phyloP scores from a whole-genome alignment of 1,140 invertebrate species.

The Zaprionus camerounensis region DNA sequence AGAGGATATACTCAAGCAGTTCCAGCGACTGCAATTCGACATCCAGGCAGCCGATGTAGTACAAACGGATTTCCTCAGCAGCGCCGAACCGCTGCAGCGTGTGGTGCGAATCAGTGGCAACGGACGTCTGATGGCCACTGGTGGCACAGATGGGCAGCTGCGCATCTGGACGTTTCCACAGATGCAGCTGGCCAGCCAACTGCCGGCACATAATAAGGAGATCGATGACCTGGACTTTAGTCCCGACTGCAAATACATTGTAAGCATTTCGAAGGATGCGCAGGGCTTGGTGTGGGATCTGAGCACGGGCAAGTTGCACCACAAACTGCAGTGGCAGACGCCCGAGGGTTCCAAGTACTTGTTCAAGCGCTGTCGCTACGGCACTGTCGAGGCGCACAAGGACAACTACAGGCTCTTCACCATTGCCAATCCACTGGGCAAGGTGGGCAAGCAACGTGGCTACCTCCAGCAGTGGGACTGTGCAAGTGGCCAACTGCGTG shows the following conservation, averaged over 20 bases:
- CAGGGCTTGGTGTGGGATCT: constrained; percentile 92
- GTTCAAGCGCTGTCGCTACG: constrained; percentile 93
- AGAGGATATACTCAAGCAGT: constrained; percentile 84
- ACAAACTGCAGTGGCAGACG: constrained; percentile 89
- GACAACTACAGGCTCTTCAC: constrained; percentile 90
- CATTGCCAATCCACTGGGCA: constrained; percentile 90
- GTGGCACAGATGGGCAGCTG: constrained; percentile 94
- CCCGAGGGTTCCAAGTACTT: constrained; percentile 91
- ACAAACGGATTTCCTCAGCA: constrained; percentile 89
- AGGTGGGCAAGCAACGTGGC: constrained; percentile 89
- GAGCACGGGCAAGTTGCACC: constrained; percentile 83
- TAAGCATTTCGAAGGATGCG: constrained; percentile 95
- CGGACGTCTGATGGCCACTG: constrained; percentile 93
- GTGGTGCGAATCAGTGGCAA: constrained; percentile 92
- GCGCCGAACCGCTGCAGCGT: constrained; percentile 92
- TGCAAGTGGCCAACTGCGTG: constrained; percentile 85
- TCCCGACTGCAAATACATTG: constrained; percentile 89
- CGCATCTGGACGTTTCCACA: constrained; percentile 95
- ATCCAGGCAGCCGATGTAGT: constrained; percentile 90
- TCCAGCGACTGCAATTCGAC: constrained; percentile 89
- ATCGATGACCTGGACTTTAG: constrained; percentile 97
- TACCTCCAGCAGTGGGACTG: constrained; percentile 91
- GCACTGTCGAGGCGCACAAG: constrained; percentile 88
- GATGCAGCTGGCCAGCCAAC: constrained; percentile 88
- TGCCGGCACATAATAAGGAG: constrained; percentile 91